Evolutionary conservation across 2,888 invertebrate genomes (phyloP).

Genomic region (Drosophila prostipennis): DNA sequence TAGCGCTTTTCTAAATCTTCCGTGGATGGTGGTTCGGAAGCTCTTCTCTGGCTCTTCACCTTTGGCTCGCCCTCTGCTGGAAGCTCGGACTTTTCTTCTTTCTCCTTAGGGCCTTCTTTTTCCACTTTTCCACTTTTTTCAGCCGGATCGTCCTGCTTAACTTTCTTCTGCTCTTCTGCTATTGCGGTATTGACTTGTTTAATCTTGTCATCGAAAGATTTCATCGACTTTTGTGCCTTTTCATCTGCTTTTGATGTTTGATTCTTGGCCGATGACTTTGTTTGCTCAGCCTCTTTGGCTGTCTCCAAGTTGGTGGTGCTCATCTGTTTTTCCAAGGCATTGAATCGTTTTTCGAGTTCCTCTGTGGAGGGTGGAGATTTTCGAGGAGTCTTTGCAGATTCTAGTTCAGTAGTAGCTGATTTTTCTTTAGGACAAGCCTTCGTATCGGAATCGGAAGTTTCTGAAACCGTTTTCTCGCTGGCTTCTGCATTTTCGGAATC

Average conservation of each 20-base stretch:
- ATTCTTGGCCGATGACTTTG: neutral
- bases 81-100: conserved; percentile 8
- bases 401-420: neutral
- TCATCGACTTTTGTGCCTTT: conserved; percentile 15
- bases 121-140: neutral
- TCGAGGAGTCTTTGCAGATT: conserved; percentile 21
- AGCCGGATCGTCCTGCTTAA: conserved; percentile 1
- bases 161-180: conserved; percentile 8
- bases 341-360: conserved; percentile 79
- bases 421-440: neutral
- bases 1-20: conserved; percentile 79
- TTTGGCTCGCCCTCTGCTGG: conserved; percentile 1
- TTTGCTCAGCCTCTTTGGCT: conserved; percentile 11
- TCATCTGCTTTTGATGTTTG: conserved; percentile 2
- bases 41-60: conserved; percentile 56
- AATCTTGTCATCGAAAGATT: conserved; percentile 54
- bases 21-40: conserved; percentile 76
- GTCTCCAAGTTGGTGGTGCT: conserved; percentile 52
- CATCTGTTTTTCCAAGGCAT: conserved; percentile 76
- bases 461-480: neutral
- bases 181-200: conserved; percentile 42
- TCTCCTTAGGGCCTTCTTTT: neutral
- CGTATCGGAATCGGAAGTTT: neutral
- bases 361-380: conserved; percentile 76
- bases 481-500: conserved; percentile 3